Conservation (phyloP, 2,888 invertebrate species). For the Belgica antarctica region DNA sequence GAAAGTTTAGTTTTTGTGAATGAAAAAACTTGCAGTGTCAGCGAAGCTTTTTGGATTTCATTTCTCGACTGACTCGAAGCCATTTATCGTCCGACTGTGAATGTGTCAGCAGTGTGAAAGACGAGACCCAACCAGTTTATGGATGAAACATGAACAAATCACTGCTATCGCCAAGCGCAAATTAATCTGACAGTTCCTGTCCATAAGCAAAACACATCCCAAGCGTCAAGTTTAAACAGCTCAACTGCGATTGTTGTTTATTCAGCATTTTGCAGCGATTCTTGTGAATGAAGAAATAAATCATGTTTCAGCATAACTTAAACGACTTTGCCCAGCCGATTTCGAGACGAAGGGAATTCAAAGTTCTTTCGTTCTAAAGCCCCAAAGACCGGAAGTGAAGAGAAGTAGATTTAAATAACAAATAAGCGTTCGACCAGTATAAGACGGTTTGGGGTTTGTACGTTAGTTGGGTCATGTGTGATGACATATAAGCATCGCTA, state of each 20-base stretch:
- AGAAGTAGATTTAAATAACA: constrained; percentile 21
- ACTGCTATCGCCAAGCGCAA: neutral
- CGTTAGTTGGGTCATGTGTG: too few species aligned
- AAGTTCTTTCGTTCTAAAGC: constrained; percentile 14
- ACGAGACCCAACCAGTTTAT: constrained; percentile 19
- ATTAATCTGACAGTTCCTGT: constrained; percentile 25
- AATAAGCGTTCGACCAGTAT: neutral
- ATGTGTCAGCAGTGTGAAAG: neutral
- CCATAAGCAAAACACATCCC: constrained; percentile 10
- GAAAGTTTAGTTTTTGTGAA: neutral
- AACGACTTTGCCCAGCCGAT: neutral
- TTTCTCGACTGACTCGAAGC: neutral
- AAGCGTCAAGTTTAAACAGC: neutral
- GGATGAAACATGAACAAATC: neutral
- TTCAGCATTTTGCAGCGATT: neutral
- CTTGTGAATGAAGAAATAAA: constrained; percentile 21
- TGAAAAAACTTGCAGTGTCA: neutral
- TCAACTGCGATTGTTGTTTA: neutral
- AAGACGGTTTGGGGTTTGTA: too few species aligned
- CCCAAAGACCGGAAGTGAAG: constrained; percentile 19
- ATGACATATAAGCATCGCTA: too few species aligned
- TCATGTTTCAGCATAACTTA: constrained; percentile 29
- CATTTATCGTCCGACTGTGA: constrained; percentile 6
- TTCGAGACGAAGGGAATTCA: neutral
- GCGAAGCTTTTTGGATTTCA: constrained; percentile 15